Evolutionary conservation across 2,113 vertebrate species (phyloP).

Genomic region (Balaenoptera acutorostrata): DNA sequence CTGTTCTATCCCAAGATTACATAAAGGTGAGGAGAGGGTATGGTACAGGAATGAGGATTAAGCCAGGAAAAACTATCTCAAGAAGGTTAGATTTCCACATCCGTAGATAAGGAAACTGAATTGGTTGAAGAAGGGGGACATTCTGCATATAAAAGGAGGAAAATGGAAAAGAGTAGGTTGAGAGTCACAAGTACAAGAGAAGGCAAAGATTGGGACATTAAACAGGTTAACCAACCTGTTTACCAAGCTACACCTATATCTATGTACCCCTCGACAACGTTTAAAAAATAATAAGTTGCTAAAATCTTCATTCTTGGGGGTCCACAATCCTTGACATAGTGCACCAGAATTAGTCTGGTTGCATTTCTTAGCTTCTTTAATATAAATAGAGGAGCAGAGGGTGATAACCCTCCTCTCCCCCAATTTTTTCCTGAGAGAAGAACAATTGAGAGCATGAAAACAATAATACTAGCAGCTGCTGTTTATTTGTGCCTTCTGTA

Average conservation of each 20-base stretch:
- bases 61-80: neutral
- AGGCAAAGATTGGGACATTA: neutral
- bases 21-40: neutral
- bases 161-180: neutral
- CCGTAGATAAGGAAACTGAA: neutral
- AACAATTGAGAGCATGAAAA: neutral
- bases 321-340: neutral
- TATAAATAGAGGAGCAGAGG: neutral
- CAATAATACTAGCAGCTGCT: neutral
- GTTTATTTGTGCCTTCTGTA: neutral
- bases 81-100: neutral
- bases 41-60: neutral
- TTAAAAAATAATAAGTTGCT: neutral
- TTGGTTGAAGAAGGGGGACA: neutral
- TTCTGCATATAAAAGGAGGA: neutral
- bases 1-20: neutral
- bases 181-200: neutral
- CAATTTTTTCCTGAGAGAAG: neutral
- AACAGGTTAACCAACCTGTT: neutral
- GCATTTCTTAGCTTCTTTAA: neutral
- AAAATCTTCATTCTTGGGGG: neutral
- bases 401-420: rapidly evolving
- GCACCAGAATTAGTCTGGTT: neutral
- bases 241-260: neutral
- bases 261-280: neutral